Base-by-base conservation (phyloP, 2,888 invertebrate genomes). In the Ophion costatus region DNA sequence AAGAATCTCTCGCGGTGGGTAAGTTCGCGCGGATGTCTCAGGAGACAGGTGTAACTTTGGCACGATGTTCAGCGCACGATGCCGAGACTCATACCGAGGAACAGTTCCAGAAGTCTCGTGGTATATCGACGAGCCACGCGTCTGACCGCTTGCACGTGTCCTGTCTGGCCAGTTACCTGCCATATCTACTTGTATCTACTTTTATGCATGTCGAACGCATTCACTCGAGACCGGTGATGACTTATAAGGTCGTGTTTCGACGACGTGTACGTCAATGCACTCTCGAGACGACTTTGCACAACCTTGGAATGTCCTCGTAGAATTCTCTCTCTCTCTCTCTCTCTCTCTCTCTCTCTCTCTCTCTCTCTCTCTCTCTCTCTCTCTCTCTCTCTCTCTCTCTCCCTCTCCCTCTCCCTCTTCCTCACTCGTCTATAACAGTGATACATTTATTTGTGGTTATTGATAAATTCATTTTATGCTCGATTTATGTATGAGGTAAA, bases 171-270 rank as follows among this genome's bases (percentile, higher is more conserved):
- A 87, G 78, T 87, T 84, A 81, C 88, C 87, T 89, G 87, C 89
- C 88, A 89, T 90, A 89, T 89, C 89, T 86, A 88, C 88, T 88
- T 86, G 87, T 86, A 86, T 87, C 83, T 83, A 82, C 88, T 88
- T 87, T 89, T 89, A 88, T 88, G 87, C 88, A 88, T 87, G 88
- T 86, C 86, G 87, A 85, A 86, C 85, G 84, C 86, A 75, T 88
- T 73, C 59, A 69, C 74, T 69, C 63, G 69, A 29, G 74, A 24
- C 73, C 66, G 69, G 10, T 51, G 64, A 71, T 76, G 38, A 56
- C 85, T 85, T 85, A 85, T 85, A 85, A 82, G 85, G 85, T 51
- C 61, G 57, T 77, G 33, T 66, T 59, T 74, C 59, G 45, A 42
- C 24, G 22, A 75, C 64, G 56, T 70, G 29, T 64, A 20, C 69